Base-by-base conservation (phyloP, 2,113 vertebrate species). In the Platycercus adscitus region DNA sequence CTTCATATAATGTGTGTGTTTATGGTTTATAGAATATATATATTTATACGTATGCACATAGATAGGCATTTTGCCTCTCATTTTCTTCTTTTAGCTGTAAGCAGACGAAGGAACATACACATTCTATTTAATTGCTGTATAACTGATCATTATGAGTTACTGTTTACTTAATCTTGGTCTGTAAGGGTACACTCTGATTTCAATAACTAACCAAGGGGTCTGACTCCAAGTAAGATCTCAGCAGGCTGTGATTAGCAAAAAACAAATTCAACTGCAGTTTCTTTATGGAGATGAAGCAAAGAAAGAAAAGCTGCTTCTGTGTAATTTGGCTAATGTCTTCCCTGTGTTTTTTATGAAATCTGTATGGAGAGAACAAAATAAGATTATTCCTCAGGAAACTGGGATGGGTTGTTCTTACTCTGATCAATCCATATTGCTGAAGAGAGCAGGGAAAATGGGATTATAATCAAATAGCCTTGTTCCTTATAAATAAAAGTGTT, bases 401-500 rank as follows among this genome's bases (percentile, higher is more conserved):
- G 21, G 8, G 17, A 79, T 53, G 28, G 11, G 17, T 52, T 88
- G 64, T 49, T 89, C 4, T 90, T 93, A 49, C 41, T 80, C 26
- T 97, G 66, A 86, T 88, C 77, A 92, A 91, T 86, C 26, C 6
- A 37, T 66, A 69, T 44, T 84, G 26, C 44, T 86, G 70, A 78
- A 92, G 56, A 64, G 44, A 89, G 20, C 10, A 88, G 43, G 33
- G 55, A 46, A 94, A 96, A 95, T 86, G n/a, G 50, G 56, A 75
- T 88, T 96, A 92, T 89, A 96, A 85, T 78, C 90, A 94, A 94
- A 96, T 89, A 91, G 71, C 28, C 29, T 88, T 94, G 78, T 77
- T 88, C 50, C 20, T 89, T 91, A 77, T 86, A 96, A 93, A 95
- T 92, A 81, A 94, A 92, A 93, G 13, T 70, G 71, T 70, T 96